These are phyloP conservation scores for Chrysolina oricalcia DNA, from an alignment of 2,888 invertebrate genomes.

Conservation along the genomic window DNA sequence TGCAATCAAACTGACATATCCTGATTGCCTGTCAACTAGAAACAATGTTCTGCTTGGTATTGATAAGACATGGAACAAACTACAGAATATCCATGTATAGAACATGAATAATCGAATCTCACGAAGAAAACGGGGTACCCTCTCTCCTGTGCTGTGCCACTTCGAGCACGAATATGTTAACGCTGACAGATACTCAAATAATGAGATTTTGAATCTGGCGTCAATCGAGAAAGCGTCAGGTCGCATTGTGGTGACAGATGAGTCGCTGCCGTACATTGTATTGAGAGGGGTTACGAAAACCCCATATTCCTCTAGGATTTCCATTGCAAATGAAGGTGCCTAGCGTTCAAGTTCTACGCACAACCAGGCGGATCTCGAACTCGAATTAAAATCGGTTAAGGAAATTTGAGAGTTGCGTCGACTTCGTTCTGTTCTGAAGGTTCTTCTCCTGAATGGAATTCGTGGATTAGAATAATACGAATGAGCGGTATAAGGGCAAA, in stretches of 20 bases:
- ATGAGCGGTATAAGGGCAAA: neutral
- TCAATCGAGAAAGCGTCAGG: constrained; percentile 3
- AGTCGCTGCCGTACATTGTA: neutral
- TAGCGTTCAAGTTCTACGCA: neutral
- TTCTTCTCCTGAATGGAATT: neutral
- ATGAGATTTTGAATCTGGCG: neutral
- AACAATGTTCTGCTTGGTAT: no score
- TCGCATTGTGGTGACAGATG: neutral
- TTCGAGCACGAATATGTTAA: no score
- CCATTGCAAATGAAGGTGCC: neutral
- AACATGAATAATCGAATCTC: no score
- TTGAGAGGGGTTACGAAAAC: neutral
- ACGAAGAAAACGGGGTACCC: no score
- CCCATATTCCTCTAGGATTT: neutral
- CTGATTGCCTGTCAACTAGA: no score
- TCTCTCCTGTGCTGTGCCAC: no score
- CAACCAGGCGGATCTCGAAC: neutral
- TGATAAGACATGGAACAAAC: no score
- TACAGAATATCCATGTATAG: no score
- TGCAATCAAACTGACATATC: no score
- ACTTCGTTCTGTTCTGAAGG: neutral
- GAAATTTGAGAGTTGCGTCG: neutral
- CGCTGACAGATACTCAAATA: neutral
- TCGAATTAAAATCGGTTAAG: constrained; percentile 14
- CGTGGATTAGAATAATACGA: neutral